phyloP scores from a whole-genome alignment of 2,888 invertebrate genomes.

The Nudaria mundana region DNA sequence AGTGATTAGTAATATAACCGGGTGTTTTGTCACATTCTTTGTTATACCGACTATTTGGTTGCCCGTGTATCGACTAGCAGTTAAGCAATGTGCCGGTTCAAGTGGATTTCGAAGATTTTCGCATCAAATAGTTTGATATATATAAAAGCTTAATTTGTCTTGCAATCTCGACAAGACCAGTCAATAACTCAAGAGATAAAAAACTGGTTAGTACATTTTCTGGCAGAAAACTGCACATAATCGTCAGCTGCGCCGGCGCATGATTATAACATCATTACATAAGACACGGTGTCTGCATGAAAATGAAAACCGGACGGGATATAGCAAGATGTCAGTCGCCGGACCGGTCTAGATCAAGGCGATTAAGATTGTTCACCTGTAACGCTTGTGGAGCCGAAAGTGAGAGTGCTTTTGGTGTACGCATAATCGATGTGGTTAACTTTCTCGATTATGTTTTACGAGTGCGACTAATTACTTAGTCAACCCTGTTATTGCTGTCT shows the following conservation, averaged over 20 bases:
- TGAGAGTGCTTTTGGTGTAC: constrained; percentile 1
- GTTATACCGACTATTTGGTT: too few species aligned
- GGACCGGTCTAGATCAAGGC: constrained; percentile 23
- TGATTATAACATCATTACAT: constrained; percentile 23
- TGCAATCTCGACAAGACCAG: not conserved
- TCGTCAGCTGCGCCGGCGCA: constrained; percentile 1
- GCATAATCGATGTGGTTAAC: not conserved
- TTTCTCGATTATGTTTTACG: not conserved
- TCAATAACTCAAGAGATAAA: too few species aligned
- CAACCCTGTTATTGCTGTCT: too few species aligned
- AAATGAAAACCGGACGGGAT: constrained; percentile 31
- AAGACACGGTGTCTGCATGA: constrained; percentile 25
- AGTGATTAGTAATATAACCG: not conserved
- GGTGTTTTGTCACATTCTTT: constrained; percentile 1
- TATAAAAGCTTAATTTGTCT: too few species aligned
- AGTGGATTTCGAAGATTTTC: too few species aligned
- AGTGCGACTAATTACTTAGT: too few species aligned
- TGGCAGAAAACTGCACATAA: not conserved
- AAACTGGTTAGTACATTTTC: not conserved
- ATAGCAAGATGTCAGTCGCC: constrained; percentile 19
- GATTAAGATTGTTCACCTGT: constrained; percentile 20
- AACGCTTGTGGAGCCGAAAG: constrained; percentile 8
- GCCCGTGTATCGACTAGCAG: too few species aligned
- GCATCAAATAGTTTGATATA: too few species aligned
- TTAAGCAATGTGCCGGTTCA: too few species aligned